A percentile compares a stretch with the other conserved stretches of the same genome.
Evolutionary conservation across 2,113 vertebrate genomes (phyloP).

Genomic region (Hippocampus zosterae): DNA sequence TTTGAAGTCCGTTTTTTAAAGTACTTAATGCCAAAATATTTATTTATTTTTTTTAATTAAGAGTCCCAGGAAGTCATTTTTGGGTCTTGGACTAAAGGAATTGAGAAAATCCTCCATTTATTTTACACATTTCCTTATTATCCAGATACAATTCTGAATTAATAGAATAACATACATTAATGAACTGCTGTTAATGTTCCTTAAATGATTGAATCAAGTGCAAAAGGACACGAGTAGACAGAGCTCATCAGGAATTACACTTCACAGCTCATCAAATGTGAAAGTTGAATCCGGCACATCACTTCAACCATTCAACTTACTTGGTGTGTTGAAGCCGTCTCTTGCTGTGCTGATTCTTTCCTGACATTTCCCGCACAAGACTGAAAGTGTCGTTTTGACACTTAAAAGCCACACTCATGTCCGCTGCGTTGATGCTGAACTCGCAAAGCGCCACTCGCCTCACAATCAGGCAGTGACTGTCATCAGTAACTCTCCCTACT

Average conservation of each 20-base stretch:
- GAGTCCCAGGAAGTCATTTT: neutral
- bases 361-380: constrained; percentile 57
- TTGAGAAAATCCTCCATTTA: too few species aligned
- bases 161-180: too few species aligned
- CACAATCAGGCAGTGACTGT: constrained; percentile 34
- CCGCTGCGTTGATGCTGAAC: constrained; percentile 40
- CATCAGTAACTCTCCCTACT: constrained; percentile 23
- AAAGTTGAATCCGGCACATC: neutral
- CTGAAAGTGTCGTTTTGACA: constrained; percentile 47
- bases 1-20: neutral
- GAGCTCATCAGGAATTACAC: neutral
- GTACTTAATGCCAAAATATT: too few species aligned
- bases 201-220: neutral
- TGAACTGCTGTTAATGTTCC: neutral
- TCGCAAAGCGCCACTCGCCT: constrained; percentile 25
- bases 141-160: neutral
- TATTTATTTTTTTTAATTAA: too few species aligned
- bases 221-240: neutral
- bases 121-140: neutral
- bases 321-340: constrained; percentile 22
- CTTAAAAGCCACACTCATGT: constrained; percentile 53
- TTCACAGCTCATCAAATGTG: neutral
- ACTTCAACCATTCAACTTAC: constrained; percentile 52
- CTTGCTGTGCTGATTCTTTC: constrained; percentile 44
- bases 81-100: too few species aligned